Conservation (phyloP, 2,113 vertebrate genomes). For the Chlorodrepanis virens region DNA sequence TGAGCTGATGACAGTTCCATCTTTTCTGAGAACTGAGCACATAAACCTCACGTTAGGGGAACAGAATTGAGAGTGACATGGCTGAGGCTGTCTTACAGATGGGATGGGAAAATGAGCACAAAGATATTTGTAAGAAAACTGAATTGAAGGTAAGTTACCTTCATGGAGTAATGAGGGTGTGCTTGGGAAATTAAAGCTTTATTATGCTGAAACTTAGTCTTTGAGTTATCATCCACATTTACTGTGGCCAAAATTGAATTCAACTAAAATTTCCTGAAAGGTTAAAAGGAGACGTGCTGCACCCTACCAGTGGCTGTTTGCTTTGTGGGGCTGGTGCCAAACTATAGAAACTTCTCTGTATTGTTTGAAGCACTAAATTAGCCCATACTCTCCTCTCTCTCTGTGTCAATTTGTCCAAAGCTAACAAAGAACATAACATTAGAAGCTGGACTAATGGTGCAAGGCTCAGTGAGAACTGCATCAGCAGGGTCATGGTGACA, state of each 20-base stretch:
- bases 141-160: neutral
- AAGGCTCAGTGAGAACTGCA: neutral
- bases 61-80: neutral
- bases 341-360: neutral
- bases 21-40: neutral
- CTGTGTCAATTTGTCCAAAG: neutral
- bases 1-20: neutral
- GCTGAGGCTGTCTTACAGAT: neutral
- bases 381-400: neutral
- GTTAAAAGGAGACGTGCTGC: neutral
- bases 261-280: neutral
- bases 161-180: neutral
- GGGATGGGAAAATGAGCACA: neutral
- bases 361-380: neutral
- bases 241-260: neutral
- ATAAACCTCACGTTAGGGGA: neutral
- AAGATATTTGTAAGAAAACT: neutral
- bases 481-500: neutral
- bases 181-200: slow-evolving; percentile 5
- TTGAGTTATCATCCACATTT: neutral
- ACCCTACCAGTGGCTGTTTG: neutral
- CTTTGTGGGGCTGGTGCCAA: neutral
- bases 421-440: neutral
- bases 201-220: neutral
- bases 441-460: neutral